Base-by-base conservation (phyloP, 2,113 vertebrate genomes). In the Irena cyanogastra region DNA sequence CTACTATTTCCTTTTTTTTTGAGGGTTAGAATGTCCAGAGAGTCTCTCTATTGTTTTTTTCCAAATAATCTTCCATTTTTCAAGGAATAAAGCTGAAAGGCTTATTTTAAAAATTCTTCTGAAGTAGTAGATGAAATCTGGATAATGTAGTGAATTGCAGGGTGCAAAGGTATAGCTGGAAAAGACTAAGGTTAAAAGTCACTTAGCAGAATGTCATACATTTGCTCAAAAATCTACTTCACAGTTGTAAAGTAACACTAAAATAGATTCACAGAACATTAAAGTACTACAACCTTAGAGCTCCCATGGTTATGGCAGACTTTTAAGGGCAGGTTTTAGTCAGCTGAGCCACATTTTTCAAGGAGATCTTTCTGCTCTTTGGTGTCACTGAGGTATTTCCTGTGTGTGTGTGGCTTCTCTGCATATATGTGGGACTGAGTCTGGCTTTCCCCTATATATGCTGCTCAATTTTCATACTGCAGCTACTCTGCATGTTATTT, bases 241-340 rank as follows among this genome's bases (percentile, higher is more conserved):
- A 22, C 5, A 70, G 6, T 30, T 59, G 12, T 89, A 52, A 89
- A 63, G 76, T 21, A 64, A n/a, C 33, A 31, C 41, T 75, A 22
- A 61, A 83, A 89, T 27, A 68, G 9, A 68, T 28, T 28, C 10
- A 57, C 1, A 39, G 49, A 56, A 45, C 3, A 24, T 33, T 49
- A 10, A 60, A 70, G 8, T 28, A 13, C 23, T 28, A 13, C 23
- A 37, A 3, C 3, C 15, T 44, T 66, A 60, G 28, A 66, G 10
- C 27, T 76, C 20, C 18, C 0, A 0, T 42, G n/a, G 4, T 49
- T 81, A 37, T 2, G 0, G 14, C 4, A 81, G 8, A 3, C 6
- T 47, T 69, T 72, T 31, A 70, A 61, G 10, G 16, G 57, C 10
- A 41, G 3, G 5, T n/a, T 83, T 84, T 61, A 52, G 13, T 56